phyloP scores from a whole-genome alignment of 2,888 invertebrate species.

The Ophraella communa region DNA sequence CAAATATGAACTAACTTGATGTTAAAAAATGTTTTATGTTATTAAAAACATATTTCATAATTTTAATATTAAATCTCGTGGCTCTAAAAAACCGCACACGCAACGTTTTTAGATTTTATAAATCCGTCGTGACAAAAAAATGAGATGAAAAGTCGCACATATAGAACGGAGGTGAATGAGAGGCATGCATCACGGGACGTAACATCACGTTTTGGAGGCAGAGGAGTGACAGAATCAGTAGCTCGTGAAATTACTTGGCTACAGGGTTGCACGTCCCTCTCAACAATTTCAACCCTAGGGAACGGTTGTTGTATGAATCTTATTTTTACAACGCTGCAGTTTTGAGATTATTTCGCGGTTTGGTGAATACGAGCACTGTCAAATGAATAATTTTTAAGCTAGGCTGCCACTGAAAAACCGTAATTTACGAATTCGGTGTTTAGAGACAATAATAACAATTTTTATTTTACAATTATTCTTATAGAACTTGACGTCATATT shows the following conservation, averaged over 20 bases:
- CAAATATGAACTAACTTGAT: background rate
- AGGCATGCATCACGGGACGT: slow-evolving; percentile 38
- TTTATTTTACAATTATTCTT: no score
- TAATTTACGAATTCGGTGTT: no score
- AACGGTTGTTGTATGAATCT: slow-evolving; percentile 21
- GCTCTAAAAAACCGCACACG: background rate
- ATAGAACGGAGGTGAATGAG: slow-evolving; percentile 1
- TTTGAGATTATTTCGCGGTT: slow-evolving; percentile 25
- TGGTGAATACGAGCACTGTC: slow-evolving; percentile 10
- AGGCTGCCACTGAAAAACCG: background rate
- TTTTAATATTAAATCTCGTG: background rate
- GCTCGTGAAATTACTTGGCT: slow-evolving; percentile 45
- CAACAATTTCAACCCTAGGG: slow-evolving; percentile 6
- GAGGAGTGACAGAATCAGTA: slow-evolving; percentile 43
- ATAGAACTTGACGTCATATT: no score
- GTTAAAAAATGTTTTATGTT: background rate
- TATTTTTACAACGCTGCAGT: slow-evolving; percentile 34
- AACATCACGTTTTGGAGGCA: slow-evolving; percentile 36
- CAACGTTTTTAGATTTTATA: background rate
- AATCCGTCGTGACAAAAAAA: background rate
- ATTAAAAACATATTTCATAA: background rate
- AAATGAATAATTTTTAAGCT: background rate
- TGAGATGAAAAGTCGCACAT: background rate
- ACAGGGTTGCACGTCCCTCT: slow-evolving; percentile 33
- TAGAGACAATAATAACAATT: no score